Evolutionary conservation across 1,140 invertebrate genomes (phyloP), one percentile per base, ranked within the genome.

Genomic region (Zaprionus camerounensis): DNA sequence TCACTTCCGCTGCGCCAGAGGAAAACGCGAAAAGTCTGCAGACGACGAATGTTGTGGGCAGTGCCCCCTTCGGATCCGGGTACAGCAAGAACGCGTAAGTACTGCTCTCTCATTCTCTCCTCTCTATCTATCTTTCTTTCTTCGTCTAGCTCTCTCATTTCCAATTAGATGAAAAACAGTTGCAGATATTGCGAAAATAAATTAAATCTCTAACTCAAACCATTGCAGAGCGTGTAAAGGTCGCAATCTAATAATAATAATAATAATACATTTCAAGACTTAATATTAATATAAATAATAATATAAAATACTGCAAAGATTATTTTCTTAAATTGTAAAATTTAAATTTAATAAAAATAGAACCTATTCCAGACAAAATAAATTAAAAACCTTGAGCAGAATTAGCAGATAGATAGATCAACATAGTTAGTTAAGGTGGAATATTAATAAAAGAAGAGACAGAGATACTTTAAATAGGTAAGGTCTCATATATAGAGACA

Each of bases 11-110:
- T 71, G 87, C 73, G 71, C 75, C 74, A 79, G 78, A 90, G 81
- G 75, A 88, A 87, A 87, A 84, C 81, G 84, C 85, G 81, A 90
- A 87, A 87, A 88, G 85, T 87, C 85, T 84, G 75, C 73, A 76
- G 73, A 76, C 72, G 46, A 55, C 61, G 68, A 31, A 36, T 36
- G 62, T 66, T 56, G 71, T 74, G 71, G 71, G 36, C 65, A 70
- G 46, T 57, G 66, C n/a, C 58, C 66, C 49, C 71, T 22, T 56
- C 34, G 55, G 36, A 63, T 22, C 38, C n/a, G 36, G 56, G 26
- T 70, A 36, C 12, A 55, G 17, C 17, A 11, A 49, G 46, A 51
- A 51, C 20, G 1, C 13, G 46, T 41, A n/a, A 41, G 38, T 41
- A 13, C 11, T 22, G 46, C 46, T 49, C 7, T 22, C 17, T 49